phyloP scores from a whole-genome alignment of 2,888 invertebrate species.

The Labia minor region DNA sequence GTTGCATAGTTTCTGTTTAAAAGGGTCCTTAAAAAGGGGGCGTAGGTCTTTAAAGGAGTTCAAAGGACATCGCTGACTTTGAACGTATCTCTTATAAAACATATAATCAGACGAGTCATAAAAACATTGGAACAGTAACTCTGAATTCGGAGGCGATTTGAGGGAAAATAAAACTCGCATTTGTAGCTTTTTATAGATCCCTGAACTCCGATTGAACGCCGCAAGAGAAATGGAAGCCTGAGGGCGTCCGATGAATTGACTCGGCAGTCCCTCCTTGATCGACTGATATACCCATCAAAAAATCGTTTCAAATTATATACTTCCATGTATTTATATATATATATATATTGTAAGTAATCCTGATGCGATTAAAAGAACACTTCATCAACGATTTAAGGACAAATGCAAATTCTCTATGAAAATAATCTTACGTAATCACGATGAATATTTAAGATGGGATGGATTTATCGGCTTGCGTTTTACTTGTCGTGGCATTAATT shows the following conservation, averaged over 20 bases:
- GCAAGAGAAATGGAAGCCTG: background rate
- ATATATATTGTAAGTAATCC: too few species aligned
- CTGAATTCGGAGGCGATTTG: background rate
- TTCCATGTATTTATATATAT: too few species aligned
- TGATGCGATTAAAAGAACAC: too few species aligned
- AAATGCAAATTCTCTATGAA: too few species aligned
- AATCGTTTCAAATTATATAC: too few species aligned
- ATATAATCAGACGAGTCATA: background rate
- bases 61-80: background rate
- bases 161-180: background rate
- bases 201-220: background rate
- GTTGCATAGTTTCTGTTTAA: background rate
- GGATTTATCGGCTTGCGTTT: background rate
- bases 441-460: constrained; percentile 7
- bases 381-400: too few species aligned
- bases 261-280: too few species aligned
- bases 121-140: background rate
- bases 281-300: too few species aligned
- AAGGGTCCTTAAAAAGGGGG: background rate
- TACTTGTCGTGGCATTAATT: background rate
- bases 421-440: too few species aligned
- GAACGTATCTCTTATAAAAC: background rate
- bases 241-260: background rate
- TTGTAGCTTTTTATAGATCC: background rate
- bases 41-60: background rate